Evolutionary conservation across 2,113 vertebrate genomes (phyloP), one percentile per base, ranked within the genome.

Genomic region (Heteronetta atricapilla): DNA sequence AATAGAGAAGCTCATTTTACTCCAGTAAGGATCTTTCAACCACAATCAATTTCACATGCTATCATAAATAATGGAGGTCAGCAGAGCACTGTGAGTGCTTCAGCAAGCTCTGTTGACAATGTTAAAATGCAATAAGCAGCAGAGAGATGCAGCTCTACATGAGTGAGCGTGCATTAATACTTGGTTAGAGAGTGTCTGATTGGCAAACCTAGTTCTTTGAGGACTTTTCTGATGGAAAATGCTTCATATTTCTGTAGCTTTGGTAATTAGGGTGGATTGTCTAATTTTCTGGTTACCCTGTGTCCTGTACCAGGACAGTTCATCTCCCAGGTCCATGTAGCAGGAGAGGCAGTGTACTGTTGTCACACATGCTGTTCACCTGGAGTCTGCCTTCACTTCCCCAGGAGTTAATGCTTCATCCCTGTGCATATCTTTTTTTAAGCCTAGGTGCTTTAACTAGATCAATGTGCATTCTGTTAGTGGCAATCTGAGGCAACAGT

Each of bases 1-100:
- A 98, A 98, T 97, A 92, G 98, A 98, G 97, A 97, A 98, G 97
- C 97, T 98, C 97, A 98, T 98, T 98, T 98, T 98, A 98, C 98
- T 98, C 96, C 96, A 96, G 97, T 96, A 98, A 98, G 96, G 97
- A 97, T 98, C 97, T 98, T 98, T 98, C 98, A 97, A 95, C 98
- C 97, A 94, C 98, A 97, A 98, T 98, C 98, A 98, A 98, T 98
- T 98, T 98, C 95, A 90, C 28, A 84, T 97, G 97, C 95, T 92
- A 91, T 97, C 96, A 95, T 98, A 98, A 98, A 98, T 97, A 98
- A 98, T 96, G 96, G 97, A 98, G 98, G 97, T 98, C 96, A 97
- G 92, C 87, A 36, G 68, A 97, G 96, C 69, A 29, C 79, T 68
- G 63, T 23, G 64, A 93, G 92, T 82, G 88, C 84, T 66, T 50